These are phyloP conservation scores for Netelia fuscicornis DNA, from an alignment of 2,888 invertebrate species.

Conservation along the genomic window DNA sequence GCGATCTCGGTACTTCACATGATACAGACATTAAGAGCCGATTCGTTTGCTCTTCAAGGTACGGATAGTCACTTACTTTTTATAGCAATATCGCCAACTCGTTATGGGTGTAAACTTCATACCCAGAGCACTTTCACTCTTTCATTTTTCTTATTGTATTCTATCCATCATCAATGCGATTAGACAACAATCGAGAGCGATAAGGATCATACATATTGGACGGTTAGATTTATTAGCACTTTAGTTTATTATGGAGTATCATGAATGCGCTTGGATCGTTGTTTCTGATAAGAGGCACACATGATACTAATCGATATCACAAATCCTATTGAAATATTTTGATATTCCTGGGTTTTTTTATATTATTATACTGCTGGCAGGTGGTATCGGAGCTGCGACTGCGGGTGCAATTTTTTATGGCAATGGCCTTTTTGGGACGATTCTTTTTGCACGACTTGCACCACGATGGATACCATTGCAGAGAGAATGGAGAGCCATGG, in stretches of 20 bases:
- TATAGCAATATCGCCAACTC: slow-evolving; percentile 28
- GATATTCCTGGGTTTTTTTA: slow-evolving; percentile 26
- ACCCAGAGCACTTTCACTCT: neutral
- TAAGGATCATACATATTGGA: neutral
- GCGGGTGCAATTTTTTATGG: slow-evolving; percentile 83
- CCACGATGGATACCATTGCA: slow-evolving; percentile 80
- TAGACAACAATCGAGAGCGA: neutral
- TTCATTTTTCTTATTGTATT: neutral
- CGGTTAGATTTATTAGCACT: slow-evolving; percentile 12
- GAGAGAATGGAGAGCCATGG: slow-evolving; percentile 81
- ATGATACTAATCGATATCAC: neutral
- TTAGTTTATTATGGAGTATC: slow-evolving; percentile 1
- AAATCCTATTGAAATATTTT: neutral
- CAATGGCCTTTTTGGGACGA: slow-evolving; percentile 79
- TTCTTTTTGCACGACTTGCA: slow-evolving; percentile 81
- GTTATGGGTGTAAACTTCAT: slow-evolving; percentile 13
- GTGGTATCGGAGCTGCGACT: slow-evolving; percentile 81
- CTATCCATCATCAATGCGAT: neutral
- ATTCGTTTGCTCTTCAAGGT: slow-evolving; percentile 77
- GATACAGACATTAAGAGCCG: slow-evolving; percentile 77
- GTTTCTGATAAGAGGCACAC: neutral
- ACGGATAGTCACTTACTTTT: slow-evolving; percentile 45
- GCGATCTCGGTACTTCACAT: slow-evolving; percentile 78
- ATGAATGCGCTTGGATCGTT: neutral
- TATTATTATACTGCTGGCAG: slow-evolving; percentile 67